Base-by-base conservation (phyloP, 2,888 invertebrate species). In the Drosophila ustulata region DNA sequence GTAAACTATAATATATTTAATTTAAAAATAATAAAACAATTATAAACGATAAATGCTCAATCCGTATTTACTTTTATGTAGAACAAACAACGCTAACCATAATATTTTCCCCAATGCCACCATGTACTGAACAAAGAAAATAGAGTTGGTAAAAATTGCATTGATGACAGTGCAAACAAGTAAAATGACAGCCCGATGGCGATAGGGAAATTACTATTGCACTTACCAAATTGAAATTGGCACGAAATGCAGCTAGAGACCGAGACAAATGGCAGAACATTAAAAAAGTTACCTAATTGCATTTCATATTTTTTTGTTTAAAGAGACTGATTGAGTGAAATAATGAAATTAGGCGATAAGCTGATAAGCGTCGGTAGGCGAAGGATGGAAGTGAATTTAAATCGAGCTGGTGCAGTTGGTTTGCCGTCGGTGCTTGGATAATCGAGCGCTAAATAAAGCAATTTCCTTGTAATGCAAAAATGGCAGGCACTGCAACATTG, bases 121-220 rank as follows among this genome's bases (percentile, higher is more conserved):
- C n/a, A n/a, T n/a, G 11, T 37, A 4, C 2, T 6, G 18, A 18
- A 2, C 39, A 41, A 18, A 18, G 6, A 43, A 55, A 30, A 7
- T 11, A 30, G 11, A 43, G 11, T 39, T 69, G 37, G 30, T 59
- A 43, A 71, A 73, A 83, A 77, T 70, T 70, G 72, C 81, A 77
- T 63, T 86, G 87, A 85, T 85, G 84, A 85, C 84, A 84, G 66
- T 71, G 80, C 78, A 86, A 84, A 84, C 87, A 75, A 74, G 72
- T 64, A 61, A 68, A 82, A 74, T 71, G 75, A 84, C 79, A 73
- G 74, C 45, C 52, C 4, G 23, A 45, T 26, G 43, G 56, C 58
- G 72, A 87, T 74, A 79, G 58, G 46, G 49, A 43, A 63, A 64
- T 61, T 50, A 56, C 43, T 18, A 57, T 62, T 71, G 70, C 77